Base-by-base conservation (phyloP, 2,797 vertebrate species). In the Tenualosa ilisha region DNA sequence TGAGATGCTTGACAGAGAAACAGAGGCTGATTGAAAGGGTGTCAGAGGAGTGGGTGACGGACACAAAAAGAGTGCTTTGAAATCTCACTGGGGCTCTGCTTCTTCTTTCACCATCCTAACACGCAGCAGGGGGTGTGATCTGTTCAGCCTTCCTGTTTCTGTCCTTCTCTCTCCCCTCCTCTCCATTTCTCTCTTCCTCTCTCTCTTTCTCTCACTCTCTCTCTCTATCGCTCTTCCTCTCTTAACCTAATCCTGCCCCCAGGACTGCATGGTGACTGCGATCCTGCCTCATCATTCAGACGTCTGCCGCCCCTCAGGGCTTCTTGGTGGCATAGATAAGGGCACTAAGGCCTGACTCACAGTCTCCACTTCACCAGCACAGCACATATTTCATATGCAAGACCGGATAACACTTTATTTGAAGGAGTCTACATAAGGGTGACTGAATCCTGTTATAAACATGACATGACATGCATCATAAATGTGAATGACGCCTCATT, bases 281-380 rank as follows among this genome's bases (percentile, higher is more conserved):
- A 40, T 75, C 68, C 68, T 43, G 9, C 37, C 37, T 75, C 31
- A 1, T 72, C 65, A 68, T 68, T 68, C 63, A 68, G 63, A 68
- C 37, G 37, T 43, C 68, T 72, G 31, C 31, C 37, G 31, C 11
- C 68, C 68, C 68, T 15, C 37, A 40, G 68, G 68, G 12, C 68
- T 40, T 20, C 68, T 75, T 43, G 37, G 31, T 75, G 68, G 15
- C 68, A 75, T 75, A 75, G 68, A 75, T 75, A 43, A 75, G 68
- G 31, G 31, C 40, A 75, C 31, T 75, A 43, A 31, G 12, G 68
- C 40, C 37, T 17, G 68, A 75, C 68, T 75, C 68, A 75, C 13
- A 75, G 37, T 40, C 31, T 75, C 31, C 13, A 7, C 31, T 31
- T 40, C 20, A 4, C 22, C 17, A n/a, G 20, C 22, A 22, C 56